Conservation (phyloP, 2,113 vertebrate genomes). For the Circaetus cinerascens region DNA sequence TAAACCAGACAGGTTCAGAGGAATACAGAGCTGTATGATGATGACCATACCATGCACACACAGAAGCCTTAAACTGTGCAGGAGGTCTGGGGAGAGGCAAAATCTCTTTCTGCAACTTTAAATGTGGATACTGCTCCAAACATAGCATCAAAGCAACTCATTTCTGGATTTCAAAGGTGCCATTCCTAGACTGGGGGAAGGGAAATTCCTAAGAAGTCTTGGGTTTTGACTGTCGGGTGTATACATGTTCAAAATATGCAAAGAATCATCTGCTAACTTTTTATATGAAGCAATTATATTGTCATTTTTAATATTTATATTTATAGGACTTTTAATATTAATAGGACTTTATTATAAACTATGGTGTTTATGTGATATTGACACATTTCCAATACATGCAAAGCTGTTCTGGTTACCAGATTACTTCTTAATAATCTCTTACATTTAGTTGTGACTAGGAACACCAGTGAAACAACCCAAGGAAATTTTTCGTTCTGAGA, state of each 20-base stretch:
- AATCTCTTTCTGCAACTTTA: neutral
- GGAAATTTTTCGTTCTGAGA: neutral
- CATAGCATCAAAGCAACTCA: neutral
- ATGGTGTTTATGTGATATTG: neutral
- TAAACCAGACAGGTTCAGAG: neutral
- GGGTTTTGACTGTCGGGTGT: neutral
- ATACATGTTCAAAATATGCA: neutral
- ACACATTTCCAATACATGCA: neutral
- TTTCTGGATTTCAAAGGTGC: neutral
- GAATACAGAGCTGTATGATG: neutral
- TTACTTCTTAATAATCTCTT: neutral
- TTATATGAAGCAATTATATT: neutral
- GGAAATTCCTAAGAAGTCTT: neutral
- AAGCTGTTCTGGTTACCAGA: neutral
- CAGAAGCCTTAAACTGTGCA: neutral
- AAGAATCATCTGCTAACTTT: neutral
- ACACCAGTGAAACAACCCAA: neutral
- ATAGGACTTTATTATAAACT: neutral
- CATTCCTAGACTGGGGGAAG: neutral
- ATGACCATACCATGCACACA: neutral
- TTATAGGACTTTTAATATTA: neutral
- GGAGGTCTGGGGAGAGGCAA: neutral
- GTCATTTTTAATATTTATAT: neutral
- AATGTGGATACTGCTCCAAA: neutral
- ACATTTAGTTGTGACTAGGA: neutral